These are phyloP conservation scores for Phrynosoma platyrhinos DNA, from an alignment of 2,113 vertebrate species.

Conservation along the genomic window DNA sequence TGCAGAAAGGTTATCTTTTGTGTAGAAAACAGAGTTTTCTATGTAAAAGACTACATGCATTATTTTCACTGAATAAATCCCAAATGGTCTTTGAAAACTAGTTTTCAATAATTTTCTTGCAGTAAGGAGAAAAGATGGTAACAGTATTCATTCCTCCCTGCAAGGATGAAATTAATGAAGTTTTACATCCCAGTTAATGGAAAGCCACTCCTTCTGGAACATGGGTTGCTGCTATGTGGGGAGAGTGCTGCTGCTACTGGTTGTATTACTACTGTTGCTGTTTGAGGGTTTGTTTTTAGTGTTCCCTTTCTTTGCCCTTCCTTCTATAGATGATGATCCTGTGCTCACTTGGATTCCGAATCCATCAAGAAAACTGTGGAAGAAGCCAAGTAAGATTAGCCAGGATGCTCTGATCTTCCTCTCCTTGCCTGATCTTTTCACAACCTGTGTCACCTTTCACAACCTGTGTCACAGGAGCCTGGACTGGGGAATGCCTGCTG, in stretches of 20 bases:
- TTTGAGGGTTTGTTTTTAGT: constrained; percentile 65
- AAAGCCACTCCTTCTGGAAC: constrained; percentile 14
- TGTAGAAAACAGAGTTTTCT: too few species aligned
- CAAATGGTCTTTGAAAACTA: too few species aligned
- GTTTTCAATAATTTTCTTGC: too few species aligned
- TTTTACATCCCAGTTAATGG: too few species aligned
- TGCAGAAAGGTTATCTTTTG: too few species aligned
- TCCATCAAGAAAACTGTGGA: constrained; percentile 79
- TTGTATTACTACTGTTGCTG: constrained; percentile 36
- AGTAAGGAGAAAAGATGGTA: too few species aligned
- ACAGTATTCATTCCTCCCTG: too few species aligned
- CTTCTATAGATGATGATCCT: constrained; percentile 74
- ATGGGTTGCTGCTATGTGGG: constrained; percentile 31
- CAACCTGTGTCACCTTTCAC: constrained; percentile 59
- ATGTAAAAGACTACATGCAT: too few species aligned
- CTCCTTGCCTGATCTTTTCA: constrained; percentile 67
- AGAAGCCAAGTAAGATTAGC: constrained; percentile 71
- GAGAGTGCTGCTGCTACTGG: not conserved
- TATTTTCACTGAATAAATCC: too few species aligned
- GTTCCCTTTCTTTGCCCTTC: constrained; percentile 81
- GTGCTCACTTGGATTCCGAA: constrained; percentile 64
- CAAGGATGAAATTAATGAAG: too few species aligned
- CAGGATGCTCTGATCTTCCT: constrained; percentile 62
- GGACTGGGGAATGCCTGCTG: constrained; percentile 67
- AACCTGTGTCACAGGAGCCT: constrained; percentile 64